Conservation (phyloP, 2,797 vertebrate species). For the Labroides dimidiatus region DNA sequence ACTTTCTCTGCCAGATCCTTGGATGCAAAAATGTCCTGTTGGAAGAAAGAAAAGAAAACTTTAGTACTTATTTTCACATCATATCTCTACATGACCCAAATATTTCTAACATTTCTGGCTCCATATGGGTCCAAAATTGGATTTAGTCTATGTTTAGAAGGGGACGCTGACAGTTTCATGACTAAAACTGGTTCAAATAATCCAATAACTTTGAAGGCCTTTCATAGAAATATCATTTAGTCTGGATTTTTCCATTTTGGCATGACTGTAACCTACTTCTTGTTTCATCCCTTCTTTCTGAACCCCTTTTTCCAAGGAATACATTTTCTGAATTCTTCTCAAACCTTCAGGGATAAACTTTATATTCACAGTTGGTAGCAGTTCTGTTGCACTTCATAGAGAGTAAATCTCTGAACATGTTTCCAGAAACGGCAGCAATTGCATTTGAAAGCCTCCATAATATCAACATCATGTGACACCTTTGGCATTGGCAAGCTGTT, state of each 20-base stretch:
- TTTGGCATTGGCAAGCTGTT: slow-evolving; percentile 36
- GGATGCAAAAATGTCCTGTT: slow-evolving; percentile 78
- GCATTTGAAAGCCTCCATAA: slow-evolving; percentile 20
- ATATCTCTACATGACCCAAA: slow-evolving; percentile 14
- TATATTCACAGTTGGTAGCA: slow-evolving; percentile 4
- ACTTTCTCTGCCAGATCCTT: slow-evolving; percentile 80
- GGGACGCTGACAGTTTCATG: slow-evolving; percentile 14
- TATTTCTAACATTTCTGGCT: background rate
- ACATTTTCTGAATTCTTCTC: slow-evolving; percentile 1
- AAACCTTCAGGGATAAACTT: slow-evolving; percentile 4
- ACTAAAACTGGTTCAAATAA: slow-evolving; percentile 22
- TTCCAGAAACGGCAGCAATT: slow-evolving; percentile 15
- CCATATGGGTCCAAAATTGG: slow-evolving; percentile 3
- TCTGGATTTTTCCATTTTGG: slow-evolving; percentile 6
- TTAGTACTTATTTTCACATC: slow-evolving; percentile 7
- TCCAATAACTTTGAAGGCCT: slow-evolving; percentile 20
- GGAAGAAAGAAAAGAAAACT: background rate
- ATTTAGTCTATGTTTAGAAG: slow-evolving; percentile 20
- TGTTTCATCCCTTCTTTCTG: background rate
- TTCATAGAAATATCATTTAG: slow-evolving; percentile 22
- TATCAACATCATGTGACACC: slow-evolving; percentile 30
- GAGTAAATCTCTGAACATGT: slow-evolving; percentile 11
- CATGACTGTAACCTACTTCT: slow-evolving; percentile 10
- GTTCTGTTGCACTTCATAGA: slow-evolving; percentile 13
- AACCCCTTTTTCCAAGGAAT: background rate